A percentile compares a stretch with the other conserved stretches of the same genome.
These are phyloP conservation scores for Leiothrix lutea DNA, from an alignment of 2,113 vertebrate genomes.

Conservation along the genomic window DNA sequence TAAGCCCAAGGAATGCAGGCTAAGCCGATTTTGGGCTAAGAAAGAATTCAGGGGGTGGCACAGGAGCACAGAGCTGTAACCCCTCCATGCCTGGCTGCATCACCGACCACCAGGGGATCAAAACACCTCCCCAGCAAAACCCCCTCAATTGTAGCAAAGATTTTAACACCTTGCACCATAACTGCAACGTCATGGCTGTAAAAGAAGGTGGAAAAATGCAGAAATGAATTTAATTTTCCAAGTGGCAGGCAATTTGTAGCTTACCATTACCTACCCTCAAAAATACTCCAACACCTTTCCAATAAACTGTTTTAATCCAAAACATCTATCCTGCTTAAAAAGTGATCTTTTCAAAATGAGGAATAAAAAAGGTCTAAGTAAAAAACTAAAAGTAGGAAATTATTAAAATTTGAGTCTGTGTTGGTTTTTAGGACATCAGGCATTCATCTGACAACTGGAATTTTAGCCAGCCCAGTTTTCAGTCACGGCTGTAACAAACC, in stretches of 20 bases:
- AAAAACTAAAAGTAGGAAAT: not conserved
- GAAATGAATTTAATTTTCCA: not conserved
- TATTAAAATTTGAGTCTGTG: not conserved
- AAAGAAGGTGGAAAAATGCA: not conserved
- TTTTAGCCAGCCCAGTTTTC: not conserved
- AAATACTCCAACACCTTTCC: not conserved
- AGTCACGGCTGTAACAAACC: not conserved
- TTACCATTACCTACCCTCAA: not conserved
- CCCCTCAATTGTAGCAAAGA: not conserved
- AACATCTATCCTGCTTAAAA: not conserved
- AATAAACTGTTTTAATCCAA: not conserved
- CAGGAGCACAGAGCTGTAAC: constrained; percentile 73
- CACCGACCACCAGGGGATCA: rapidly evolving
- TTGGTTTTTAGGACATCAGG: not conserved
- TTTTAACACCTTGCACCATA: not conserved
- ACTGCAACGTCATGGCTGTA: not conserved
- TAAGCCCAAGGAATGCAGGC: constrained; percentile 77
- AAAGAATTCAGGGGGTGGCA: constrained; percentile 72
- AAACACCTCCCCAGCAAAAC: not conserved
- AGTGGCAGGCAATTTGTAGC: not conserved
- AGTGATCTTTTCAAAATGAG: not conserved
- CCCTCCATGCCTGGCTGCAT: constrained; percentile 67
- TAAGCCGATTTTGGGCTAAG: constrained; percentile 67
- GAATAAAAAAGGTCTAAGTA: not conserved
- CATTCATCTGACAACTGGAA: not conserved